Evolutionary conservation across 2,113 vertebrate species (phyloP).

Genomic region (Mobula birostris): DNA sequence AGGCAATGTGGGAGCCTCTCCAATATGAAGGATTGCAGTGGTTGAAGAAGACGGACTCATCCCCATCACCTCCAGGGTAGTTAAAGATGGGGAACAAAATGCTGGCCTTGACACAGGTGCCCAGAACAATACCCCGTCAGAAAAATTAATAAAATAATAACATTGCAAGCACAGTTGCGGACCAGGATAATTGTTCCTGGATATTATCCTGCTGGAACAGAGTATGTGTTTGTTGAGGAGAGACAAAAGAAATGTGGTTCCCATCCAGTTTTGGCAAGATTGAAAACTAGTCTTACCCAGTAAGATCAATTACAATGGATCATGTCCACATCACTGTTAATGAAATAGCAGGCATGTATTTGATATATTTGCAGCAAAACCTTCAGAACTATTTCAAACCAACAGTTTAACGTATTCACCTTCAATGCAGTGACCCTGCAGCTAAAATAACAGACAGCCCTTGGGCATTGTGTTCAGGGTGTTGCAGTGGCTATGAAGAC

Average conservation of each 20-base stretch:
- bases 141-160: too few relatives aligned
- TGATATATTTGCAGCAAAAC: not conserved
- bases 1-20: too few relatives aligned
- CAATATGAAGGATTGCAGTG: too few relatives aligned
- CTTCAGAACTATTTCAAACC: not conserved
- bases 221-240: not conserved
- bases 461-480: not conserved
- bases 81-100: too few relatives aligned
- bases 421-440: not conserved
- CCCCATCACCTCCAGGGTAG: too few relatives aligned
- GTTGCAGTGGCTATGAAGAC: not conserved
- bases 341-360: not conserved
- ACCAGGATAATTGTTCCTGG: not conserved
- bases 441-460: not conserved
- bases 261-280: not conserved
- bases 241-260: too few relatives aligned
- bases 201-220: not conserved
- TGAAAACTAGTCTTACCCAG: not conserved
- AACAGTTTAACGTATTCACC: not conserved
- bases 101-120: too few relatives aligned
- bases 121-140: too few relatives aligned
- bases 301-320: not conserved
- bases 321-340: not conserved
- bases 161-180: not conserved
- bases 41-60: too few relatives aligned